Evolutionary conservation across 2,888 invertebrate species (phyloP), one percentile per base, ranked within the genome.

Genomic region (Bombyx huttoni): DNA sequence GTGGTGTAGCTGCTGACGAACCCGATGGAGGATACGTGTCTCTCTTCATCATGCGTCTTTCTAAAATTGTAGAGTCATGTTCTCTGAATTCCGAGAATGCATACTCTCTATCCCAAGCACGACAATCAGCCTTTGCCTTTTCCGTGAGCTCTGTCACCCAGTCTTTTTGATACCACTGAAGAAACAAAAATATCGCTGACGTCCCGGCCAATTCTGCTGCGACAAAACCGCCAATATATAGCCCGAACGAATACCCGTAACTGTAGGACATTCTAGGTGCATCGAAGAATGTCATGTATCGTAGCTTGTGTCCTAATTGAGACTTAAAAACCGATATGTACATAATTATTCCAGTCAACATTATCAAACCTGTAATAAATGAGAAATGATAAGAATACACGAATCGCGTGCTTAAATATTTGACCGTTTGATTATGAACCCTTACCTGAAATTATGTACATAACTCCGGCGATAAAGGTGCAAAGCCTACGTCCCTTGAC

Each of bases 281-380:
- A 70, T 94, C 92, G 55, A 94, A 91, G 51, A 93, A 91, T 14
- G 95, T 94, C 71, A 93, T 91, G 55, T 96, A 93, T 56, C 95
- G 91, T 54, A 97, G 89, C 81, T 97, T 97, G 69, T 94, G 93
- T 48, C 96, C 96, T 49, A 97, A 91, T 91, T 97, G 96, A 9
- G 96, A 94, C 82, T 97, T 97, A 78, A 97, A 94, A 69, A 96
- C 93, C 53, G 96, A 96, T 89, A 97, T 96, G 91, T 96, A 97
- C 91, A 96, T 95, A 70, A 97, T 95, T 78, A 97, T 91, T 50
- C 96, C 97, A 63, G 95, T 94, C 65, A 97, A 91, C 94, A 97
- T 96, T 61, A 96, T 90, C 58, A 97, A 89, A 76, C 96, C 97
- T 96, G 89, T 51, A 90, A 90, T 48, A 3, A 10, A 56, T 54